Evolutionary conservation across 1,140 invertebrate genomes (phyloP).

Genomic region (Drosophila kanapiae): DNA sequence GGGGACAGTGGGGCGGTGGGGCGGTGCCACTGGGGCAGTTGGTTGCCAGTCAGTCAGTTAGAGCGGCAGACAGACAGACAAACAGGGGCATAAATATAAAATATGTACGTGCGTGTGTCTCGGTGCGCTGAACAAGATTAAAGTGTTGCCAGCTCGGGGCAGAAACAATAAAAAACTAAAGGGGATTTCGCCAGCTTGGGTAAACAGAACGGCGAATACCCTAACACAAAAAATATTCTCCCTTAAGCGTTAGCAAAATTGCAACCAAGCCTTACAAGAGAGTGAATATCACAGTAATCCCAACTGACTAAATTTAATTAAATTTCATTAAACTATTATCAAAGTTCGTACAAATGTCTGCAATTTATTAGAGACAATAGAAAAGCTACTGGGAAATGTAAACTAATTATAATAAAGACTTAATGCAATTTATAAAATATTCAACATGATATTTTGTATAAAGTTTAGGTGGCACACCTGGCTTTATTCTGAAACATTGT

Average conservation of each 20-base stretch:
- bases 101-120: conserved; percentile 57
- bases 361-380: too few relatives aligned
- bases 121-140: conserved; percentile 72
- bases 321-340: background rate
- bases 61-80: conserved; percentile 42
- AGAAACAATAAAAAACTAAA: conserved; percentile 45
- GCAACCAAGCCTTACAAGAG: too few relatives aligned
- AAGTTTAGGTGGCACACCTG: too few relatives aligned
- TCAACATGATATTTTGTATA: too few relatives aligned
- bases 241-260: background rate
- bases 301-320: background rate
- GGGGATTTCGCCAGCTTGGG: conserved; percentile 1
- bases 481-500: too few relatives aligned
- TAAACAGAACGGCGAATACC: conserved; percentile 8
- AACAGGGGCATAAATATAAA: conserved; percentile 79
- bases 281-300: background rate
- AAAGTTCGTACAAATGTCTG: background rate
- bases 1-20: background rate
- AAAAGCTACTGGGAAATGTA: too few relatives aligned
- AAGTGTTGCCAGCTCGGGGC: conserved; percentile 62
- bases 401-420: background rate
- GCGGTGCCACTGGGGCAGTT: background rate
- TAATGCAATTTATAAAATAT: background rate
- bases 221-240: background rate
- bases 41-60: conserved; percentile 55